These are phyloP conservation scores for Fistularia commersonii DNA, from an alignment of 2,797 vertebrate genomes.

Conservation along the genomic window DNA sequence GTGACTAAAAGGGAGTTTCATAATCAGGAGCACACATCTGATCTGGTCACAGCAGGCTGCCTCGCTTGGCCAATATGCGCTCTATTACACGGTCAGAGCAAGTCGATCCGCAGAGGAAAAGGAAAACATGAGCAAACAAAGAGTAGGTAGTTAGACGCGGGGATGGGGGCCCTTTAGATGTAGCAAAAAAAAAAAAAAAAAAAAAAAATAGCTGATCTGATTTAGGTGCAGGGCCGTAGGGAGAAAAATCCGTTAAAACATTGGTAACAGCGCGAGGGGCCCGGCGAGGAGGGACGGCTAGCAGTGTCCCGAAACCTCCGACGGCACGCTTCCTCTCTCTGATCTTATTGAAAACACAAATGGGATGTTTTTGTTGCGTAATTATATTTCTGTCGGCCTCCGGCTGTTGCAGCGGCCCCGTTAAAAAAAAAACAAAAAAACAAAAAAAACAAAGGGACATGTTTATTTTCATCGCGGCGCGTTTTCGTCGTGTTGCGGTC, in stretches of 20 bases:
- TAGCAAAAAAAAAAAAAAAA: conserved; percentile 55
- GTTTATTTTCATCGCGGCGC: conserved; percentile 54
- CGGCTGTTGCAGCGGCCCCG: conserved; percentile 36
- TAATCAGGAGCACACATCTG: conserved; percentile 95
- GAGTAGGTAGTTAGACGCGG: conserved; percentile 70
- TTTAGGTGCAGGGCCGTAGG: conserved; percentile 57
- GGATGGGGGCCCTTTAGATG: conserved; percentile 62
- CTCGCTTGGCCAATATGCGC: conserved; percentile 72
- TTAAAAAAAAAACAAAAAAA: conserved; percentile 21
- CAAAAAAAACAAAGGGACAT: not conserved
- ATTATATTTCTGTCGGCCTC: conserved; percentile 60
- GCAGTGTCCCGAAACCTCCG: conserved; percentile 46
- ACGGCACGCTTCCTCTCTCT: conserved; percentile 29
- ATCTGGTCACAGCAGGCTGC: conserved; percentile 74
- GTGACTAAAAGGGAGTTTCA: conserved; percentile 89
- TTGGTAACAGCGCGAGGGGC: conserved; percentile 45
- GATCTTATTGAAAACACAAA: conserved; percentile 59
- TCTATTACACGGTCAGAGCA: conserved; percentile 75
- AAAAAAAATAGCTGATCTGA: too few species aligned
- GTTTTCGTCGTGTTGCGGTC: conserved; percentile 54
- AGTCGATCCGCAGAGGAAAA: conserved; percentile 68
- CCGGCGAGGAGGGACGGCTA: conserved; percentile 55
- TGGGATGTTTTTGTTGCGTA: conserved; percentile 57
- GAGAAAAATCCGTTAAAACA: conserved; percentile 60
- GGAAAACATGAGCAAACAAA: conserved; percentile 77